phyloP scores from a whole-genome alignment of 2,888 invertebrate genomes.

The Trilocha varians region DNA sequence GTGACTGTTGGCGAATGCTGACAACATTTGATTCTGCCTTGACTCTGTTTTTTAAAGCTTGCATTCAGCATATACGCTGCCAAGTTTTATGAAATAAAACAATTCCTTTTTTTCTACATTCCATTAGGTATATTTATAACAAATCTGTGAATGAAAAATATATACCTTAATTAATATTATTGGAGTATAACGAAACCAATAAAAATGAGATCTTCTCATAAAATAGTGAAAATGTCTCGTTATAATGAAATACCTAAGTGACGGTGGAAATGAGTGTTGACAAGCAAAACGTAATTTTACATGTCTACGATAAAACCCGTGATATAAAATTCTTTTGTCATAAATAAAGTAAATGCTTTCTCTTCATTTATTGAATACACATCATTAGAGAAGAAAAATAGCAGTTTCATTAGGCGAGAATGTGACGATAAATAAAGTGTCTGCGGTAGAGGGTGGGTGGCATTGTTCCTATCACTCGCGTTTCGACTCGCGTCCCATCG shows the following conservation, averaged over 20 bases:
- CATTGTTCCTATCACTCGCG: conserved; percentile 28
- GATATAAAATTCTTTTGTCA: too few species aligned
- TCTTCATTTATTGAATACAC: conserved; percentile 24
- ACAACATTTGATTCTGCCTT: conserved; percentile 13
- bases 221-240: background rate
- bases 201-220: background rate
- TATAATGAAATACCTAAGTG: conserved; percentile 1
- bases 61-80: too few species aligned
- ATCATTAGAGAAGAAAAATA: conserved; percentile 27
- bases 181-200: background rate
- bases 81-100: too few species aligned
- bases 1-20: conserved; percentile 33
- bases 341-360: conserved; percentile 12
- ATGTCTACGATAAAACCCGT: too few species aligned
- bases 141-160: too few species aligned
- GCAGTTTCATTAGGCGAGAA: conserved; percentile 35
- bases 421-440: conserved; percentile 43
- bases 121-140: too few species aligned
- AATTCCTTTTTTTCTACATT: too few species aligned
- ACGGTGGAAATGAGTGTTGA: too few species aligned
- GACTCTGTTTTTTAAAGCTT: conserved; percentile 1
- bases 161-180: too few species aligned
- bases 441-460: conserved; percentile 22
- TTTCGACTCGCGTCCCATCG: conserved; percentile 19
- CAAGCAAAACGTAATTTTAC: background rate